A percentile compares a stretch with the other conserved stretches of the same genome.
Evolutionary conservation across 2,113 vertebrate species (phyloP).

Genomic region (Pluvialis apricaria): DNA sequence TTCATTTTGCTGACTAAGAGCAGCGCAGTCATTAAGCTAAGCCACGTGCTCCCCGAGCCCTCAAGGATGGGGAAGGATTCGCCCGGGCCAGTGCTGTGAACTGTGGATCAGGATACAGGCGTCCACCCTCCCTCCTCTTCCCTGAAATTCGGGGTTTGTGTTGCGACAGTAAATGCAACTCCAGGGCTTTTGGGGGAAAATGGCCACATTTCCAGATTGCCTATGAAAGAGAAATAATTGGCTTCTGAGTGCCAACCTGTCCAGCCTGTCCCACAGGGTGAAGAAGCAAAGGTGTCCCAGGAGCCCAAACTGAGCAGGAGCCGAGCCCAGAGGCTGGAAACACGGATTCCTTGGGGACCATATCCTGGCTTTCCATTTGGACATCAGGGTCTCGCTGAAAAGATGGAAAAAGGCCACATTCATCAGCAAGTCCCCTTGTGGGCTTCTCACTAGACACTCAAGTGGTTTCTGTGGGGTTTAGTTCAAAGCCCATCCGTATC

Average conservation of each 20-base stretch:
- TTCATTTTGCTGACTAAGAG: not conserved
- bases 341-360: rapidly evolving
- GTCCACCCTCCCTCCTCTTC: not conserved
- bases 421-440: not conserved
- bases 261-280: not conserved
- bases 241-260: not conserved
- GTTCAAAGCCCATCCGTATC: not conserved
- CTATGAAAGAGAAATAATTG: not conserved
- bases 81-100: not conserved
- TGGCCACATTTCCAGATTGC: not conserved
- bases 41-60: not conserved
- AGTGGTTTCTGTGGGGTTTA: not conserved
- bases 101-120: not conserved
- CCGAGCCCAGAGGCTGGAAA: not conserved
- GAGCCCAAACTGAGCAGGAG: not conserved
- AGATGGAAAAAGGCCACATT: not conserved
- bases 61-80: not conserved
- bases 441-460: not conserved
- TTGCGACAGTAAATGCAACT: rapidly evolving
- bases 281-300: not conserved
- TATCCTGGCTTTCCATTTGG: not conserved
- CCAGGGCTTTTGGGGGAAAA: not conserved
- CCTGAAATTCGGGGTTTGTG: not conserved
- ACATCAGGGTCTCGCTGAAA: not conserved
- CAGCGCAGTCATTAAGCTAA: not conserved